These are phyloP conservation scores for Hydrophis major DNA, from an alignment of 2,797 vertebrate genomes.

Conservation along the genomic window DNA sequence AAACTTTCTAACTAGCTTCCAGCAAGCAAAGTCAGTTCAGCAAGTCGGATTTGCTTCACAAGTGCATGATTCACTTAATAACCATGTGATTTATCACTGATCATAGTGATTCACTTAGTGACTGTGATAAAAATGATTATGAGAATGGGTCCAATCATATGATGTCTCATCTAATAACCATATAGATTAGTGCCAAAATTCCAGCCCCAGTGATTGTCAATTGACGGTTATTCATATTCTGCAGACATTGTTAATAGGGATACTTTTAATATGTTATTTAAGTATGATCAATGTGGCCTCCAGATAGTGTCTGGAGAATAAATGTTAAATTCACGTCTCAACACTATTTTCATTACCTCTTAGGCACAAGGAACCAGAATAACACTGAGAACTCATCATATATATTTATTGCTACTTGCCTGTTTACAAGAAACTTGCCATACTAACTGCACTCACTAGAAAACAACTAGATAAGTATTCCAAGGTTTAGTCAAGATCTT, in stretches of 20 bases:
- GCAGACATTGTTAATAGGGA: neutral
- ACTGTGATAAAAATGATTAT: neutral
- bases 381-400: neutral
- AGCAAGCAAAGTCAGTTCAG: neutral
- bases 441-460: neutral
- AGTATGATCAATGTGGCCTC: slow-evolving; percentile 7
- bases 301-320: slow-evolving; percentile 7
- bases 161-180: neutral
- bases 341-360: neutral
- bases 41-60: neutral
- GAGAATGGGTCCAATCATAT: neutral
- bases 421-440: neutral
- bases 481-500: neutral
- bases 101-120: neutral
- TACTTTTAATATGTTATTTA: neutral
- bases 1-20: neutral
- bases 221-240: neutral
- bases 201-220: neutral
- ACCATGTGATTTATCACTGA: neutral
- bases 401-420: neutral
- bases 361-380: neutral
- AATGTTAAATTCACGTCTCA: slow-evolving; percentile 14
- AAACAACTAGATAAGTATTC: neutral
- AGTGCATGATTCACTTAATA: neutral
- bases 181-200: neutral